Evolutionary conservation across 2,113 vertebrate species (phyloP), one percentile per base, ranked within the genome.

Genomic region (Corydoras sp.): DNA sequence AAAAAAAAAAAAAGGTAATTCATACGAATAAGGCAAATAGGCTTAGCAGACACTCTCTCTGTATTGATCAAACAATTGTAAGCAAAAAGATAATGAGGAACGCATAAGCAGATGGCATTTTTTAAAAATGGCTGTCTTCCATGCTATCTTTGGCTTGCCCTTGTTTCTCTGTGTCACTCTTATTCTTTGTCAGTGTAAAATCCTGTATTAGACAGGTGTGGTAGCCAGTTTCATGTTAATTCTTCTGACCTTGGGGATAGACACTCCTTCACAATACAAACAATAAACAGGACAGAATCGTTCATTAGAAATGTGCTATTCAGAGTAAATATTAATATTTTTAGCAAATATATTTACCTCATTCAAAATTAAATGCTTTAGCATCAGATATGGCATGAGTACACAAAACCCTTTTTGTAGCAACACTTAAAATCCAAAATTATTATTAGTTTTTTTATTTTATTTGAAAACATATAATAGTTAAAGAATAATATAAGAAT

Each of bases 251-350:
- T 68, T 15, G 55, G 68, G 76, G 73, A 81, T 80, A 78, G 65
- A 69, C 62, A 54, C 68, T 55, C 32, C 64, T 71, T 18, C 65
- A 8, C 73, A 58, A 80, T 71, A 73, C 77, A 76, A 74, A 80
- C 62, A 71, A 80, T 72, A 82, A 77, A 81, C 76, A 82, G 73
- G 65, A 72, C 59, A 76, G 50, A 12, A 62, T 66, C 76, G 68
- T 67, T 67, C 72, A 68, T 63, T 67, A 30, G 58, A 69, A 72
- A 78, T 65, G 66, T 62, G 62, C 67, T 68, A 72, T 67, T 72
- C 43, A 65, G 63, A 59, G 77, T 69, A 83, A 81, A 82, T 65
- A 84, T 64, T 71, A 76, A 66, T 62, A 72, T 51, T 59, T 63
- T 70, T 35, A 14, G 35, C 79, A 78, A 79, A 81, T 65, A 80